These are phyloP conservation scores for Ostrea edulis DNA, from an alignment of 1,140 invertebrate genomes.

Conservation along the genomic window DNA sequence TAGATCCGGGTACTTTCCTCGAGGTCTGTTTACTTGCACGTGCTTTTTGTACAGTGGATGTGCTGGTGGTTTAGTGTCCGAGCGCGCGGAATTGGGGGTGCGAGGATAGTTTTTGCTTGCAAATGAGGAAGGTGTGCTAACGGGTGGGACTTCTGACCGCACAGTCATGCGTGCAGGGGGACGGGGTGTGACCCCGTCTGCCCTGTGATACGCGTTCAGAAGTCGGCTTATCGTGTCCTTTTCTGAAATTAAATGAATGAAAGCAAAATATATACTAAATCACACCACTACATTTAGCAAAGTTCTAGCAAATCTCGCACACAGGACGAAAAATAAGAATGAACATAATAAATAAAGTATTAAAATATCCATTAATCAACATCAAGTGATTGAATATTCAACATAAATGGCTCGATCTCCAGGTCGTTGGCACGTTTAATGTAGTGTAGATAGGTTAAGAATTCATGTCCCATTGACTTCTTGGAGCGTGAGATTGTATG, in stretches of 20 bases:
- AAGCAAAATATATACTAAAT: constrained; percentile 43
- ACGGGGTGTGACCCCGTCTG: neutral
- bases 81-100: constrained; percentile 15
- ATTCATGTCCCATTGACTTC: neutral
- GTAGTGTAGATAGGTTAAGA: neutral
- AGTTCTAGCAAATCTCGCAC: neutral
- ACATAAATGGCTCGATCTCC: neutral
- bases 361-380: neutral
- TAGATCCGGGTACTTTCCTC: constrained; percentile 36
- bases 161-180: constrained; percentile 47
- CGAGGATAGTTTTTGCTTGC: neutral
- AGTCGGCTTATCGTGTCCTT: constrained; percentile 48
- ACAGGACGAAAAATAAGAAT: neutral
- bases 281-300: constrained; percentile 27
- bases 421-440: neutral
- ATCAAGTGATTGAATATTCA: neutral
- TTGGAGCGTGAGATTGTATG: neutral
- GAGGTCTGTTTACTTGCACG: constrained; percentile 17
- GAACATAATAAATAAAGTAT: neutral
- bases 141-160: constrained; percentile 43
- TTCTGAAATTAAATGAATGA: constrained; percentile 53
- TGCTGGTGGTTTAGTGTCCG: constrained; percentile 17
- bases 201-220: constrained; percentile 39
- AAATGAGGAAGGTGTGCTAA: constrained; percentile 48
- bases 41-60: neutral